Evolutionary conservation across 2,888 invertebrate genomes (phyloP), one percentile per base, ranked within the genome.

Genomic region (Listrodromus nycthemerus): DNA sequence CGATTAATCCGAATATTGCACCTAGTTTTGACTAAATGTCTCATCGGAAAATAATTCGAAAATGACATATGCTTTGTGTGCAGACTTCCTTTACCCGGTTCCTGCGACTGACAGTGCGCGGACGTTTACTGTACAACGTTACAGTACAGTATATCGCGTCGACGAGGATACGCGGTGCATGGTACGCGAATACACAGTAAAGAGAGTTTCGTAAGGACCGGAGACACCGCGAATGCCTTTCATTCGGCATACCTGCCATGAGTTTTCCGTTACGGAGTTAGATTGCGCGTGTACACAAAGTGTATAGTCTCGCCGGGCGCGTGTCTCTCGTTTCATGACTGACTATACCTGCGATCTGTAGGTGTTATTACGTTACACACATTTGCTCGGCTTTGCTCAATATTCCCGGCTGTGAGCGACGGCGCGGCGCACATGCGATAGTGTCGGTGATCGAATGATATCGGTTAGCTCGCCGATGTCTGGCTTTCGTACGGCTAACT

Each of bases 131-230:
- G 58, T 27, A 58, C n/a, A 41, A 16, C 7, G 16, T 50, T 63
- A 13, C 27, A 37, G 52, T 33, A 41, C 24, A 73, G 27, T 24
- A 61, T 61, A 58, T 30, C 45, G 48, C 30, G 78, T 74, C 82
- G 61, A 67, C 80, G 45, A 41, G 24, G 48, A 50, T 65, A 67
- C 21, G 58, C n/a, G 52, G 66, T 48, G 71, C 8, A 19, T 37
- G 37, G 55, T 41, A 65, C 27, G 24, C 37, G 45, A 41, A 52
- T 69, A 73, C 52, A 70, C 45, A 30, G 50, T 69, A 77, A 27
- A 55, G 37, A 52, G 55, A 71, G 86, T 91, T 91, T 91, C 89
- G 90, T 89, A 91, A 91, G 88, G 89, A 90, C 88, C 88, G 84
- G 87, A 86, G 86, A 87, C 86, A 87, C 81, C 69, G 45, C 82